These are phyloP conservation scores for Seladonia tumulorum DNA, from an alignment of 2,888 invertebrate species.

Conservation along the genomic window DNA sequence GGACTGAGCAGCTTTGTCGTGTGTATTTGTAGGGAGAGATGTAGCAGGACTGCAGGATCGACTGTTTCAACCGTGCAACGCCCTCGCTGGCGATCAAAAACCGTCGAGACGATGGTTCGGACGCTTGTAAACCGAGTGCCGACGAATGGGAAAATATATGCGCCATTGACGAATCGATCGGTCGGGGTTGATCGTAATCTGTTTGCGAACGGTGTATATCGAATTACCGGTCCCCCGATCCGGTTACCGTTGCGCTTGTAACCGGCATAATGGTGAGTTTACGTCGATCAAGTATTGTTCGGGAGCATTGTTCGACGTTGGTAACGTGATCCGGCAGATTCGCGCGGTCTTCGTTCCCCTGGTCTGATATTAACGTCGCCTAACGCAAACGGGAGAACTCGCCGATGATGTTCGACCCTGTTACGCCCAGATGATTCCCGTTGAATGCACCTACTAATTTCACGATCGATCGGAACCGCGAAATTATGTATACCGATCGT, in stretches of 20 bases:
- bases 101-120: background rate
- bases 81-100: background rate
- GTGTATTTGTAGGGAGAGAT: background rate
- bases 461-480: background rate
- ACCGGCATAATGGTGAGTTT: conserved; percentile 48
- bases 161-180: background rate
- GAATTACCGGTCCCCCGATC: conserved; percentile 36
- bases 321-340: conserved; percentile 30
- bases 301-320: background rate
- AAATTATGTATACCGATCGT: background rate
- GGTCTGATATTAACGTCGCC: background rate
- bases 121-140: background rate
- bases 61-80: background rate
- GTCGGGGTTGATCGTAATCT: background rate
- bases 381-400: background rate
- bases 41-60: background rate
- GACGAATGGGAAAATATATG: conserved; percentile 1
- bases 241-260: conserved; percentile 29
- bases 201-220: conserved; percentile 31
- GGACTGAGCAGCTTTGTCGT: background rate
- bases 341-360: conserved; percentile 9
- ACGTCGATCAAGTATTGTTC: conserved; percentile 34
- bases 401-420: conserved; percentile 9
- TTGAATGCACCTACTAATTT: background rate
- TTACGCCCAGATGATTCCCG: background rate